These are phyloP conservation scores for Venustoraphidia nigricollis DNA, from an alignment of 2,888 invertebrate species.

Conservation along the genomic window DNA sequence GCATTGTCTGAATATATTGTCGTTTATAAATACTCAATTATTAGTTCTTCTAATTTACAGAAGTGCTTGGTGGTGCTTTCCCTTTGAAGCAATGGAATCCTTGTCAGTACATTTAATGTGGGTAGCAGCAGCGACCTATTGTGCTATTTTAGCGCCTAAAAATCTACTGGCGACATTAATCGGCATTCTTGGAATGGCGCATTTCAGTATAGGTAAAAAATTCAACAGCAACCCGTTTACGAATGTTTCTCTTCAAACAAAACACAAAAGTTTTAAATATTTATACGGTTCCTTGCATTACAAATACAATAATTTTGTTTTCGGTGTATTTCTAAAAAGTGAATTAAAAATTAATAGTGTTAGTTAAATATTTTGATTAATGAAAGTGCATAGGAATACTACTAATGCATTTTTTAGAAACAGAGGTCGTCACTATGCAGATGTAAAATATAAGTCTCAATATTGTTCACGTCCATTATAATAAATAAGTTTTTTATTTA, in stretches of 20 bases:
- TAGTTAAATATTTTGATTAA: too few relatives aligned
- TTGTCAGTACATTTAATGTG: slow-evolving; percentile 78
- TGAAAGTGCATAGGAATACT: too few relatives aligned
- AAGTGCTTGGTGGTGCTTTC: slow-evolving; percentile 80
- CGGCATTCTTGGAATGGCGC: slow-evolving; percentile 75
- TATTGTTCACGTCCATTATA: too few relatives aligned
- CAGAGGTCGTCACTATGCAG: too few relatives aligned
- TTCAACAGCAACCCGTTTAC: neutral
- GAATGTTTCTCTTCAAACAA: neutral
- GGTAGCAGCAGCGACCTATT: slow-evolving; percentile 81
- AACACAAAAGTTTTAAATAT: too few relatives aligned
- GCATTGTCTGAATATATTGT: neutral
- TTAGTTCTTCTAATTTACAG: slow-evolving; percentile 28
- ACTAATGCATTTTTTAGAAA: too few relatives aligned
- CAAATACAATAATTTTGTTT: too few relatives aligned
- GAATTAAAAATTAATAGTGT: too few relatives aligned
- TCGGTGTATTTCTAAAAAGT: too few relatives aligned
- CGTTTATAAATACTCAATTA: neutral
- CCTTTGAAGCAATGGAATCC: slow-evolving; percentile 76
- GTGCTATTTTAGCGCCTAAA: slow-evolving; percentile 68
- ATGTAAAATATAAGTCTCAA: too few relatives aligned
- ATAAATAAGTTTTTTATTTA: too few relatives aligned
- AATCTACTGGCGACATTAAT: slow-evolving; percentile 72
- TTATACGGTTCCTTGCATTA: too few relatives aligned
- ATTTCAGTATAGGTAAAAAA: slow-evolving; percentile 64